Percentiles rank a stretch among this genome's conserved stretches.
These are phyloP conservation scores for Sinocyclocheilus maitianheensis DNA, from an alignment of 2,113 vertebrate species.

Conservation along the genomic window DNA sequence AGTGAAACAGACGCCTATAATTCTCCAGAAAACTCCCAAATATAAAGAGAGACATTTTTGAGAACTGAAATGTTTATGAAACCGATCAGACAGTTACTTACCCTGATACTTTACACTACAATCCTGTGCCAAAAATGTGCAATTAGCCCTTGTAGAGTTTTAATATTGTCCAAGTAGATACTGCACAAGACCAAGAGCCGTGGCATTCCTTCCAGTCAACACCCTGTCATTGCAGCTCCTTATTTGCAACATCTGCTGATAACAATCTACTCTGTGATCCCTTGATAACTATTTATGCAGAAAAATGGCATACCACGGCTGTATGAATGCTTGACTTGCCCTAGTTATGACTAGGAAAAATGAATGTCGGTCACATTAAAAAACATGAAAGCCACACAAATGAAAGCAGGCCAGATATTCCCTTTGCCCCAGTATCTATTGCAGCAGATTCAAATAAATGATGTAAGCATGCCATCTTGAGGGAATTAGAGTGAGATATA, in stretches of 20 bases:
- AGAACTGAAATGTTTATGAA: conserved; percentile 32
- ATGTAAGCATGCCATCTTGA: conserved; percentile 28
- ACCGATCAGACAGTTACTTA: conserved; percentile 34
- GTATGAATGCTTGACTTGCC: conserved; percentile 10
- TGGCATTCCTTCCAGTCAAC: conserved; percentile 66
- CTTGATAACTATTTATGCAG: conserved; percentile 43
- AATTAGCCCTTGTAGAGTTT: conserved; percentile 41
- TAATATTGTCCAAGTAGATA: conserved; percentile 52
- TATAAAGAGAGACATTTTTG: not conserved
- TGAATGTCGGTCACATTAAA: conserved; percentile 8
- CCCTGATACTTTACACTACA: conserved; percentile 47
- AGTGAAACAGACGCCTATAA: not conserved
- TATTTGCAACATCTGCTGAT: conserved; percentile 69
- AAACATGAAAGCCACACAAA: not conserved
- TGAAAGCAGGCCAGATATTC: conserved; percentile 18
- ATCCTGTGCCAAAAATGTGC: conserved; percentile 35
- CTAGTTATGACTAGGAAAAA: conserved; percentile 28
- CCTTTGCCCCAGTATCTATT: not conserved
- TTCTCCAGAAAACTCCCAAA: not conserved
- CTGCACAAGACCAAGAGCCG: conserved; percentile 55
- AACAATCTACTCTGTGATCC: conserved; percentile 52
- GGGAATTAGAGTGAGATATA: conserved; percentile 2
- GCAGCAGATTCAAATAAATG: conserved; percentile 37
- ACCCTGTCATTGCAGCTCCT: conserved; percentile 61
- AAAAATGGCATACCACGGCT: conserved; percentile 39